These are phyloP conservation scores for Varanus salvator DNA, from an alignment of 2,113 vertebrate species.

Conservation along the genomic window DNA sequence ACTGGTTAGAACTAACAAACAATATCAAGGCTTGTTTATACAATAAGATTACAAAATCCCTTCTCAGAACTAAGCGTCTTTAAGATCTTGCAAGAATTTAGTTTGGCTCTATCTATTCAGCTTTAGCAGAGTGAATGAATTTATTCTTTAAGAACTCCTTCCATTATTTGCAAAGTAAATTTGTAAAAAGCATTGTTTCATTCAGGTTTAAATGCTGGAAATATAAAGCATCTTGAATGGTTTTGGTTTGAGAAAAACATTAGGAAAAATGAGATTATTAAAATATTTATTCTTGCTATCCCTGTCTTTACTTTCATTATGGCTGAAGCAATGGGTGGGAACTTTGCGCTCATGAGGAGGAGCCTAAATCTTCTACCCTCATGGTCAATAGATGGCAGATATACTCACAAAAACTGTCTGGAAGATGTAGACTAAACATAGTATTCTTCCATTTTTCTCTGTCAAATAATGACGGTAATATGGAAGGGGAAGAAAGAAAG, in stretches of 20 bases:
- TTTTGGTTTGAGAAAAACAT: neutral
- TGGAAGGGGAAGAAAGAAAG: slow-evolving; percentile 23
- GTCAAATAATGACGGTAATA: neutral
- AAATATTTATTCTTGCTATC: neutral
- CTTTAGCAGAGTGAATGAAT: neutral
- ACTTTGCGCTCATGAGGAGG: neutral
- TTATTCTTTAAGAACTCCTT: neutral
- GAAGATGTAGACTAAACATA: neutral
- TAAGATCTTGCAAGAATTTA: neutral
- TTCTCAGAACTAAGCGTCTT: neutral
- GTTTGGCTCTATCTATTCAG: neutral
- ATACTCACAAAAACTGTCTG: neutral
- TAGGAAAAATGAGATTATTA: neutral
- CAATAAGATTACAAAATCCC: neutral
- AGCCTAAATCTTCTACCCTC: neutral
- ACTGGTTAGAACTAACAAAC: neutral
- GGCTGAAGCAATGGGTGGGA: neutral
- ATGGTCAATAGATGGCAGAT: neutral
- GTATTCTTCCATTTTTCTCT: neutral
- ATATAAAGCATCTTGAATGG: neutral
- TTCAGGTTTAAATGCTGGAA: neutral
- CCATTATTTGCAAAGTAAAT: neutral
- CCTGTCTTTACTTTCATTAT: neutral
- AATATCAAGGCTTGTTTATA: neutral
- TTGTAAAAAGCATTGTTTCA: neutral